Base-by-base conservation (phyloP, 1,140 invertebrate species). In the Venustaconcha ellipsiformis region DNA sequence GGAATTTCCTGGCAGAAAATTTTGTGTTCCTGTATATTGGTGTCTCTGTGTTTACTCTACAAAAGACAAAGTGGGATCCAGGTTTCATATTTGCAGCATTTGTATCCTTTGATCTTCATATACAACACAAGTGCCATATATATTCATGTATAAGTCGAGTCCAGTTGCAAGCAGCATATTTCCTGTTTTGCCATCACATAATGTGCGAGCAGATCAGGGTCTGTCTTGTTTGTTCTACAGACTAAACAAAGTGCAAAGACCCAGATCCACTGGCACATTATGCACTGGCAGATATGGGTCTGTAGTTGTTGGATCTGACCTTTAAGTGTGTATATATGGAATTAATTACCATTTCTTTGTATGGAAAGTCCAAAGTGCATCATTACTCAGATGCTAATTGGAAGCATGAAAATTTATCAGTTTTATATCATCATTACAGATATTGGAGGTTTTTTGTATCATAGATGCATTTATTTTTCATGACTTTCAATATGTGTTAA, bases 11-110 rank as follows among this genome's bases (percentile, higher is more conserved):
- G 73, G 96, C 97, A 0, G 98, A 99, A 89, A 99, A 99, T 91
- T 99, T 99, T 90, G 99, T 99, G 81, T 99, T 99, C 90, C 96
- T 95, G 37, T 99, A 99, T 90, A 99, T 99, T 87, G 98, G 98
- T 20, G 97, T 99, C 0, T 97, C 96, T 11, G 97, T 99, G 94
- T 99, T 99, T 87, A 99, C 97, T 0, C 98, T 98, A 89, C 96
- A 96, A 17, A 96, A 96, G 82, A 97, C 98, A 88, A 94, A 95
- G 86, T 99, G 98, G 91, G 95, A 98, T 90, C 92, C 94, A 55
- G 93, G 94, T 68, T 99, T 99, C 87, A 98, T 99, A 73, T 92
- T 96, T 74, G 93, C 94, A 80, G 95, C 97, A 89, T 97, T 99
- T 91, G 96, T 98, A 95, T 90, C 90, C 88, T 91, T 90, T 77